Evolutionary conservation across 2,113 vertebrate genomes (phyloP).

Genomic region (Pseudorasbora parva): DNA sequence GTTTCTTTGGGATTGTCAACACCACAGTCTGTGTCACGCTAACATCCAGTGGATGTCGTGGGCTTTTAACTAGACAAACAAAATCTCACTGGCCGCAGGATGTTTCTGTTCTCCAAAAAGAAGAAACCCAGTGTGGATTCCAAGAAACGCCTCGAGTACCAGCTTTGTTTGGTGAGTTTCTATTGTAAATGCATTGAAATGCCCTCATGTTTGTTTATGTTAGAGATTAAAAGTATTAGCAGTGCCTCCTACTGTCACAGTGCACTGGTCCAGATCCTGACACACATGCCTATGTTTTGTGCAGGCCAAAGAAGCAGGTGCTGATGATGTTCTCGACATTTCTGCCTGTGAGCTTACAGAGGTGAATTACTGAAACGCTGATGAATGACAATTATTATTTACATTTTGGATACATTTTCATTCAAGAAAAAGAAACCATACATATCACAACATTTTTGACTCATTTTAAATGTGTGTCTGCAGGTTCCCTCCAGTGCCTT

Average conservation of each 20-base stretch:
- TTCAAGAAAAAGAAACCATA: not conserved
- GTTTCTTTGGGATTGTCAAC: not conserved
- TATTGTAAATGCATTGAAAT: not conserved
- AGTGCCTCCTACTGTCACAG: not conserved
- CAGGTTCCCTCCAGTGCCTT: conserved; percentile 88
- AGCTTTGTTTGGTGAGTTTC: conserved; percentile 85
- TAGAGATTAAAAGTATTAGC: not conserved
- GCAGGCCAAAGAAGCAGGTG: conserved; percentile 92
- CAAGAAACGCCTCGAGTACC: conserved; percentile 89
- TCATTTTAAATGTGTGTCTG: not conserved
- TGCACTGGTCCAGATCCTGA: not conserved
- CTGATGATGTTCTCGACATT: conserved; percentile 91
- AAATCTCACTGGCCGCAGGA: conserved; percentile 62
- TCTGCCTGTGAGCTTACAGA: conserved; percentile 91
- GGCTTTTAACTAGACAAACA: not conserved
- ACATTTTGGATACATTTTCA: not conserved
- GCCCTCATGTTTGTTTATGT: not conserved
- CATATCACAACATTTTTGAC: not conserved
- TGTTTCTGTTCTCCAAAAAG: conserved; percentile 92
- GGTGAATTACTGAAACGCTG: conserved; percentile 71
- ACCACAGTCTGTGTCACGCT: not conserved
- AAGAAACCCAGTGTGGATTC: conserved; percentile 88
- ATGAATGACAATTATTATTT: conserved; percentile 8
- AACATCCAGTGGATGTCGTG: conserved; percentile 3
- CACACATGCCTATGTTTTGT: conserved; percentile 42